Conservation (phyloP, 2,797 vertebrate species). For the Anguilla marmorata region DNA sequence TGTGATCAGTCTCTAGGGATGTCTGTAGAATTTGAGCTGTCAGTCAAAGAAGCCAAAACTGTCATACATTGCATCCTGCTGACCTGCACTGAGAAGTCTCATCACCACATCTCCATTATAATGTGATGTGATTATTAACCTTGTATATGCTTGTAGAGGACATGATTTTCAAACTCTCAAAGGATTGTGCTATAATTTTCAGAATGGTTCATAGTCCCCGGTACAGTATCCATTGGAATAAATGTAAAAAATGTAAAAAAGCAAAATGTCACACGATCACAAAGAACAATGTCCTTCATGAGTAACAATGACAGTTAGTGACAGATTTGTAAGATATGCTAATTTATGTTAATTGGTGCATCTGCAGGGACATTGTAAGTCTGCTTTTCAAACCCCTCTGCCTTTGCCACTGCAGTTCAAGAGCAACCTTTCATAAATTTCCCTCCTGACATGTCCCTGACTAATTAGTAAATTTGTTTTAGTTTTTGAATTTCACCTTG, state of each 20-base stretch:
- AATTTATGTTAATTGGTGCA: constrained; percentile 2
- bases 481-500: background rate
- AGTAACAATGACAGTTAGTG: background rate
- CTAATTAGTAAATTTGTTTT: constrained; percentile 5
- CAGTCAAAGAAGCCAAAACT: background rate
- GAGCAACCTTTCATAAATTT: background rate
- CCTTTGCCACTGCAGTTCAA: background rate
- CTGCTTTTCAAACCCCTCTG: background rate
- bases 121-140: background rate
- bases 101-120: background rate
- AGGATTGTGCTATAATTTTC: constrained; percentile 12
- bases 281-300: background rate
- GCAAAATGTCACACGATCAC: background rate
- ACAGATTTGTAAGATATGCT: constrained; percentile 11
- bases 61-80: background rate
- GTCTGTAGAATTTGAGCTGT: background rate
- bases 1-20: background rate
- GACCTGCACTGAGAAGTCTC: background rate
- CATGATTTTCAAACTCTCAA: constrained; percentile 34
- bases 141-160: background rate
- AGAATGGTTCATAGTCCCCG: background rate
- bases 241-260: background rate
- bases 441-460: background rate
- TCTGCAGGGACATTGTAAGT: background rate
- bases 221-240: background rate